phyloP scores from a whole-genome alignment of 2,113 vertebrate species.

The Plectropomus leopardus region DNA sequence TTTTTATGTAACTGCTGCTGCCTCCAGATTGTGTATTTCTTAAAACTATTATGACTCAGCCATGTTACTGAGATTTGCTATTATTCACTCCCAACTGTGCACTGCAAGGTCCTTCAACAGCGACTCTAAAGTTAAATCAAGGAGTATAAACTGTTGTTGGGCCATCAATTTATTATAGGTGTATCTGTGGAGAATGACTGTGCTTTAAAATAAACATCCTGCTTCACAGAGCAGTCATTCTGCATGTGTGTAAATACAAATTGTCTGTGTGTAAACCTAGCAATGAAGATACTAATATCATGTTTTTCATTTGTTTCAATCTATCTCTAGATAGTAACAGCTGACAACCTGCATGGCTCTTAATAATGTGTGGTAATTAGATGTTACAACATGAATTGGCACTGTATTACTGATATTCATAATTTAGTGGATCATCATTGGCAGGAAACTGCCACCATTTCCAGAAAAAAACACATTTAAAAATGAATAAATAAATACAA shows the following conservation, averaged over 20 bases:
- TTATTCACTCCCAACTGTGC: slow-evolving; percentile 44
- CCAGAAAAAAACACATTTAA: not conserved
- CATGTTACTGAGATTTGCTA: slow-evolving; percentile 38
- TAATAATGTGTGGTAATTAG: not conserved
- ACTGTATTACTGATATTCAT: not conserved
- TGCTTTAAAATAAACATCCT: slow-evolving; percentile 25
- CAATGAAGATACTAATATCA: not conserved
- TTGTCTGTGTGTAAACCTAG: no score
- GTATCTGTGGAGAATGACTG: slow-evolving; percentile 22
- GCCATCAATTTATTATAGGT: slow-evolving; percentile 30
- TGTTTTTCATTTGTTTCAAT: not conserved
- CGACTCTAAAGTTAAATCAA: slow-evolving; percentile 26
- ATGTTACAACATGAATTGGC: not conserved
- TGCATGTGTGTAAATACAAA: not conserved
- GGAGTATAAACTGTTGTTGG: not conserved
- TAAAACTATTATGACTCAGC: slow-evolving; percentile 46
- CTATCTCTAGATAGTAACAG: not conserved
- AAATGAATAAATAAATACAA: slow-evolving; percentile 10
- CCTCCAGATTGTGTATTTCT: slow-evolving; percentile 31
- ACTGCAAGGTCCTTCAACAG: not conserved
- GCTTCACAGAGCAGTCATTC: slow-evolving; percentile 36
- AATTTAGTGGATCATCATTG: not conserved
- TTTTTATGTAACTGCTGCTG: slow-evolving; percentile 51
- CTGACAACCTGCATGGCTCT: not conserved
- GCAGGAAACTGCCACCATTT: slow-evolving; percentile 15